These are phyloP conservation scores for Alethe castanea DNA, from an alignment of 2,113 vertebrate genomes.

Conservation along the genomic window DNA sequence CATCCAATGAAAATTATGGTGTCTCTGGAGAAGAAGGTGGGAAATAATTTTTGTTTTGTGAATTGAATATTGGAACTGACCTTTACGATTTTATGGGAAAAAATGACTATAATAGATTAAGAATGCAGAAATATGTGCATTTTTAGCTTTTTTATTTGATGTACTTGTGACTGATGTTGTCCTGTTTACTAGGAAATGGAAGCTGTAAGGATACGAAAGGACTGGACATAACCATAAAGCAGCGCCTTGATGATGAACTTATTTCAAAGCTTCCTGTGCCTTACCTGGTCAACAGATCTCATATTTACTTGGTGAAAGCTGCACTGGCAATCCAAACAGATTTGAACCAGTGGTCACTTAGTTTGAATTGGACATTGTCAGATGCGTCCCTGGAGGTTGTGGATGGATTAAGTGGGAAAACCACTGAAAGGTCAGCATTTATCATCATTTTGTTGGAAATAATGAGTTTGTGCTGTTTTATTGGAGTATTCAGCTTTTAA, in stretches of 20 bases:
- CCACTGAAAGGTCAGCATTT: slow-evolving; percentile 80
- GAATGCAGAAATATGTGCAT: background rate
- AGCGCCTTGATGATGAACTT: slow-evolving; percentile 83
- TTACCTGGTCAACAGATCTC: slow-evolving; percentile 85
- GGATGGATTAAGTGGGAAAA: slow-evolving; percentile 83
- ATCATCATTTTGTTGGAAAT: background rate
- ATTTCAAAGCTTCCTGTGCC: slow-evolving; percentile 83
- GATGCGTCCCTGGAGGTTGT: slow-evolving; percentile 86
- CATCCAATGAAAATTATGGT: background rate
- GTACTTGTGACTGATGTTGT: background rate
- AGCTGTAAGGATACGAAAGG: slow-evolving; percentile 78
- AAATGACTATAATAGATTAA: accelerated
- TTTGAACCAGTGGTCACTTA: slow-evolving; percentile 46
- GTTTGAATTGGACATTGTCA: slow-evolving; percentile 88
- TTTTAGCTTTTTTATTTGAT: background rate
- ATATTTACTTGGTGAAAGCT: slow-evolving; percentile 77
- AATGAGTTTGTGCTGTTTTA: background rate
- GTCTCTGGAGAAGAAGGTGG: background rate
- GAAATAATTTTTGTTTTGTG: background rate
- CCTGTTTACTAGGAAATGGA: slow-evolving; percentile 75
- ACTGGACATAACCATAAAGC: slow-evolving; percentile 85
- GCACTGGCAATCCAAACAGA: slow-evolving; percentile 39
- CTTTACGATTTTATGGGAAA: background rate
- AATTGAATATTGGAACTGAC: background rate
- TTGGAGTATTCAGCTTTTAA: background rate